Conservation (phyloP, 2,888 invertebrate species). For the Lumbricus terrestris region DNA sequence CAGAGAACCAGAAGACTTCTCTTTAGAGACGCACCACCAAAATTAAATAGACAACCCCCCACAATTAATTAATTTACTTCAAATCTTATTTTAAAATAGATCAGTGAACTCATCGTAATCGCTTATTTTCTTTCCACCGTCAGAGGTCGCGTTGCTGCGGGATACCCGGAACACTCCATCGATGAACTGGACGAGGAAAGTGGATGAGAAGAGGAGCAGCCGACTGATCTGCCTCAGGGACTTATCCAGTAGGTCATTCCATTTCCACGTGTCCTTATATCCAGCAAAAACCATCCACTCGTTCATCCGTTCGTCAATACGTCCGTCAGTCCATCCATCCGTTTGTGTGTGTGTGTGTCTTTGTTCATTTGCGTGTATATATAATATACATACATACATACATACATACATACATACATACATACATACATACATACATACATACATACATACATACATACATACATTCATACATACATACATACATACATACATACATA, state of each 20-base stretch:
- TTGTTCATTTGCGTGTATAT: neutral
- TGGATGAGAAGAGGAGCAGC: neutral
- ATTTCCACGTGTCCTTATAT: neutral
- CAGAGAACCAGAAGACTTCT: no score
- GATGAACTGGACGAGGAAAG: neutral
- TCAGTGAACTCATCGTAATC: neutral
- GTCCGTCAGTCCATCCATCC: neutral
- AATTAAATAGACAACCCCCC: no score
- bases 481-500: no score
- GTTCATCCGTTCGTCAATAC: neutral
- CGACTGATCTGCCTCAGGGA: neutral
- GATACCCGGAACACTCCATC: no score
- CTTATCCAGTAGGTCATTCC: neutral
- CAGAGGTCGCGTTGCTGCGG: neutral
- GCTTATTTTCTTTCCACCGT: neutral
- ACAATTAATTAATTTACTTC: no score
- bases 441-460: neutral
- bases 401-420: neutral
- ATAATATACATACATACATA: neutral
- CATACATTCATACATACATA: neutral
- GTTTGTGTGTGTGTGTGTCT: neutral
- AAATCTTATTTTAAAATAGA: no score
- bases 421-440: neutral
- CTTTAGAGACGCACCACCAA: no score
- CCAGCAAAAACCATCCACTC: neutral